phyloP scores from a whole-genome alignment of 2,113 vertebrate species.

The Bujurquina vittata region DNA sequence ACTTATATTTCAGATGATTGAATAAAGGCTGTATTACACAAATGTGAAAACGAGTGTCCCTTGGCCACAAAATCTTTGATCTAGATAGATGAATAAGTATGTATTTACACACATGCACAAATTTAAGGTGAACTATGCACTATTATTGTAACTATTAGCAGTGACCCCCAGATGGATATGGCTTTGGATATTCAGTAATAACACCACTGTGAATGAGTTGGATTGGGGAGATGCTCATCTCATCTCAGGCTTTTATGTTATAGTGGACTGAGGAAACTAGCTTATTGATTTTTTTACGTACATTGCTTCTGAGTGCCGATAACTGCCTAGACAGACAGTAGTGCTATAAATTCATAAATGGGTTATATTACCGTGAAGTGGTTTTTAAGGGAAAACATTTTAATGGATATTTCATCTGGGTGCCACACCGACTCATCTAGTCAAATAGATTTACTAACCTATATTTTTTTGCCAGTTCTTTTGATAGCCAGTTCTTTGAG shows the following conservation, averaged over 20 bases:
- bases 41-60: not conserved
- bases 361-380: not conserved
- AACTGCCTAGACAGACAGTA: not conserved
- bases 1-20: not conserved
- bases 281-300: conserved; percentile 15
- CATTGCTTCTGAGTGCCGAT: not conserved
- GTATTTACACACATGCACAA: not conserved
- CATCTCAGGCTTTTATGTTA: not conserved
- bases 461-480: not conserved
- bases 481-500: too few relatives aligned
- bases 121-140: not conserved
- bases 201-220: not conserved
- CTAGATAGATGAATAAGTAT: not conserved
- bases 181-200: not conserved
- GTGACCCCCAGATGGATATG: not conserved
- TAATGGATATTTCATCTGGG: not conserved
- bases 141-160: not conserved
- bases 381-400: not conserved
- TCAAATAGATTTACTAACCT: not conserved
- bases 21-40: not conserved
- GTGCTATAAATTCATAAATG: not conserved
- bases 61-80: not conserved
- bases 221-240: not conserved
- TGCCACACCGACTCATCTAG: not conserved
- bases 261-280: not conserved